Conservation (phyloP, 2,797 vertebrate species). For the Argya squamiceps region DNA sequence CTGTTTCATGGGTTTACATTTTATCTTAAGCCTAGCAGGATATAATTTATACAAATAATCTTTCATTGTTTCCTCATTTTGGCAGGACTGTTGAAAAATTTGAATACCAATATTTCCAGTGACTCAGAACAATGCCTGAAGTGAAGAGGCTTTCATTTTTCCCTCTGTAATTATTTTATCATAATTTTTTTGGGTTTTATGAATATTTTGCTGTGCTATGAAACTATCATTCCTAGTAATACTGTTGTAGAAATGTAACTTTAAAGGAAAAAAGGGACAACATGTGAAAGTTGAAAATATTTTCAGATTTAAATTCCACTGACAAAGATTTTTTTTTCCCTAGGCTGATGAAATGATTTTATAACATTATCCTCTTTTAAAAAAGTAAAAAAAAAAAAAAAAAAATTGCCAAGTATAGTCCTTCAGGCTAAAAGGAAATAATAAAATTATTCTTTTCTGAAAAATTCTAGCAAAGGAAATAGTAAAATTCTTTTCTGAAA, state of each 20-base stretch:
- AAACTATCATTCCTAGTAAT: background rate
- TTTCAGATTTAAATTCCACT: background rate
- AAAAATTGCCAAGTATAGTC: background rate
- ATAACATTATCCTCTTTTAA: background rate
- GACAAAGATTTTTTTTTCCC: background rate
- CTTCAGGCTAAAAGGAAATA: background rate
- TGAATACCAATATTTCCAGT: background rate
- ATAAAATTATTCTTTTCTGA: background rate
- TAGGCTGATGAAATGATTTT: background rate
- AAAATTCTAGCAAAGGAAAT: background rate
- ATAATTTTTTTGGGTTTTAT: background rate
- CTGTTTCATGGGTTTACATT: background rate
- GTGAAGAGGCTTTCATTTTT: background rate
- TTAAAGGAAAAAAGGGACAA: background rate
- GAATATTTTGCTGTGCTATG: background rate
- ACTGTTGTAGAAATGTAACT: background rate
- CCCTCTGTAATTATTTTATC: background rate
- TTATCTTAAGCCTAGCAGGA: background rate
- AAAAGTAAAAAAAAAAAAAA: background rate
- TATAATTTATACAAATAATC: conserved; percentile 9
- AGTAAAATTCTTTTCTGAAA: background rate
- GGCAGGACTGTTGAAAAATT: background rate
- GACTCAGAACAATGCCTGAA: background rate
- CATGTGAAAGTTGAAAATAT: background rate
- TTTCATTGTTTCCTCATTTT: conserved; percentile 11